Conservation (phyloP, 2,888 invertebrate species). For the Scaptomyza parva region DNA sequence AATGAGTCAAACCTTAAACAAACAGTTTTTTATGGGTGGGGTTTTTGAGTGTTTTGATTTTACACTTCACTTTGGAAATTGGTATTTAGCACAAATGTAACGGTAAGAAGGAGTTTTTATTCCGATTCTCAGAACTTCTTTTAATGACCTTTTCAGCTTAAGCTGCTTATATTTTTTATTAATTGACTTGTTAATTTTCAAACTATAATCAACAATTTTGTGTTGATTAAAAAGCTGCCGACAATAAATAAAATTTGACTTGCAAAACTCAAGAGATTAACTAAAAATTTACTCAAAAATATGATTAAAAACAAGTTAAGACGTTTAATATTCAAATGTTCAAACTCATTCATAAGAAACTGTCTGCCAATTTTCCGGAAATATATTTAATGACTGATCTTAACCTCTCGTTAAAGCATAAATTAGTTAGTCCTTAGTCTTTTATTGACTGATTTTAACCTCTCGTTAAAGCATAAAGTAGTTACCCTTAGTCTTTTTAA, state of each 20-base stretch:
- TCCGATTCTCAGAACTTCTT: not conserved
- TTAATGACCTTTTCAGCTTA: not conserved
- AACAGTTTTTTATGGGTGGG: constrained; percentile 31
- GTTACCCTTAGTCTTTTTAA: no score
- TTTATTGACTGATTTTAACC: no score
- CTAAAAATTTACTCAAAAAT: no score
- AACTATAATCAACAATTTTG: not conserved
- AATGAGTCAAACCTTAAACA: constrained; percentile 40
- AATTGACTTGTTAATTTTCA: constrained; percentile 15
- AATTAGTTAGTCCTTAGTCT: no score
- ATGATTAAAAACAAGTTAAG: no score
- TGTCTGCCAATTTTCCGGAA: no score
- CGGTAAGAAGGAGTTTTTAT: constrained; percentile 1
- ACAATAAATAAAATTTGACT: constrained; percentile 31
- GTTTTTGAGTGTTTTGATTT: constrained; percentile 3
- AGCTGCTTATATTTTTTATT: constrained; percentile 1
- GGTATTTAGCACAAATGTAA: constrained; percentile 12
- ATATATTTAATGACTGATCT: no score
- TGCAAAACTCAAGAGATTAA: no score
- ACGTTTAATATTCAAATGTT: no score
- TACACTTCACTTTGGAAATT: constrained; percentile 3
- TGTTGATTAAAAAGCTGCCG: constrained; percentile 20
- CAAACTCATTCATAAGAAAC: no score
- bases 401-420: no score
- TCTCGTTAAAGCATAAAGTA: no score